These are phyloP conservation scores for Hirtodrosophila confusa DNA, from an alignment of 2,888 invertebrate species.

Conservation along the genomic window DNA sequence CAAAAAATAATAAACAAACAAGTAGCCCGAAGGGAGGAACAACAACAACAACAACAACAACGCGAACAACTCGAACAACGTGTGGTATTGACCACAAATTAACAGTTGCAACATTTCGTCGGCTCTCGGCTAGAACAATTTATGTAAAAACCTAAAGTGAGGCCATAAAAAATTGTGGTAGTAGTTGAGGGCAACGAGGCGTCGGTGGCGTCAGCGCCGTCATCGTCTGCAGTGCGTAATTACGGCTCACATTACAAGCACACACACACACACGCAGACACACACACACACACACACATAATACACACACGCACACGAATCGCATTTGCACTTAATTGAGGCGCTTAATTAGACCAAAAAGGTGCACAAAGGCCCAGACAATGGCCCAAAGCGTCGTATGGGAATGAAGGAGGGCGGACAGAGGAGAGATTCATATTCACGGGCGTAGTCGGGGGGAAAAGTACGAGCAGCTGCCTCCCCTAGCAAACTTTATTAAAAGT, in stretches of 20 bases:
- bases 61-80: conserved; percentile 22
- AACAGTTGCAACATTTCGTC: conserved; percentile 72
- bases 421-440: neutral
- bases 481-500: no score
- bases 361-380: conserved; percentile 70
- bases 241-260: conserved; percentile 71
- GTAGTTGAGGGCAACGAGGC: conserved; percentile 14
- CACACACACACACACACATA: conserved; percentile 10
- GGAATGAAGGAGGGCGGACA: neutral
- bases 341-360: conserved; percentile 79
- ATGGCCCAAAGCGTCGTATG: conserved; percentile 55
- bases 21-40: conserved; percentile 29
- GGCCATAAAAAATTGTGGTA: conserved; percentile 56
- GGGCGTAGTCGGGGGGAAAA: no score
- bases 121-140: conserved; percentile 53
- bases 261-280: conserved; percentile 19
- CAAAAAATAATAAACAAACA: conserved; percentile 41
- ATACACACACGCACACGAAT: conserved; percentile 8
- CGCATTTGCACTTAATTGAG: conserved; percentile 79
- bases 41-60: conserved; percentile 10
- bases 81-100: conserved; percentile 77
- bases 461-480: no score
- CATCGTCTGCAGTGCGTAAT: conserved; percentile 71
- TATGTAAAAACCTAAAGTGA: conserved; percentile 55
- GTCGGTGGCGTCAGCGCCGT: conserved; percentile 19